Evolutionary conservation across 2,888 invertebrate species (phyloP).

Genomic region (Tachina grossa): DNA sequence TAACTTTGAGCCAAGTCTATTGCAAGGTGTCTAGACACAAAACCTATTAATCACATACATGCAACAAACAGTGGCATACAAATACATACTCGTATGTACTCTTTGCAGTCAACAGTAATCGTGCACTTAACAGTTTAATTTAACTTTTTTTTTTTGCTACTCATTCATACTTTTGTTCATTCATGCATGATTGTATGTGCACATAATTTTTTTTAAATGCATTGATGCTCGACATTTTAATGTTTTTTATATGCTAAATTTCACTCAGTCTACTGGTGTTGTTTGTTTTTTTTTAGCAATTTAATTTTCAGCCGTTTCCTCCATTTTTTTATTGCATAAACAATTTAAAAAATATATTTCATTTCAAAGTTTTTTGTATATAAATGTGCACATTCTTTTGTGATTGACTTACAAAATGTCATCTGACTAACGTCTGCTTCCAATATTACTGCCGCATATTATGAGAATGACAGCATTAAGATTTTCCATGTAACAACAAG

Average conservation of each 20-base stretch:
- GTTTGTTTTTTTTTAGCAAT: conserved; percentile 30
- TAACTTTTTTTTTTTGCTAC: conserved; percentile 30
- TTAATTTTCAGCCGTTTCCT: conserved; percentile 12
- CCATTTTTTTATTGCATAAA: neutral
- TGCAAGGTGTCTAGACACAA: conserved; percentile 70
- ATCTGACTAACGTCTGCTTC: conserved; percentile 23
- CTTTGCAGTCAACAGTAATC: conserved; percentile 34
- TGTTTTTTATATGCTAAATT: conserved; percentile 15
- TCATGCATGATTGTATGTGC: conserved; percentile 38
- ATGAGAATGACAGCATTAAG: conserved; percentile 2
- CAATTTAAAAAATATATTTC: neutral
- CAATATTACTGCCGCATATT: conserved; percentile 18
- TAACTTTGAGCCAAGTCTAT: conserved; percentile 58
- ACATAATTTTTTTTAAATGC: conserved; percentile 12
- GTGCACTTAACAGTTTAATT: conserved; percentile 53
- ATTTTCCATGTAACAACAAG: neutral
- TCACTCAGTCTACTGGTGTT: neutral
- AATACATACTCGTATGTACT: conserved; percentile 5
- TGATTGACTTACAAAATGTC: conserved; percentile 17
- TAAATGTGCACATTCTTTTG: conserved; percentile 40
- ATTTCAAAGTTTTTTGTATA: conserved; percentile 16
- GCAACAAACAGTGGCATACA: conserved; percentile 45
- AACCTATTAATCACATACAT: conserved; percentile 69
- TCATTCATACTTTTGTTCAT: conserved; percentile 24
- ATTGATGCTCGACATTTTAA: conserved; percentile 57